Evolutionary conservation across 2,888 invertebrate genomes (phyloP).

Genomic region (Lobophora halterata): DNA sequence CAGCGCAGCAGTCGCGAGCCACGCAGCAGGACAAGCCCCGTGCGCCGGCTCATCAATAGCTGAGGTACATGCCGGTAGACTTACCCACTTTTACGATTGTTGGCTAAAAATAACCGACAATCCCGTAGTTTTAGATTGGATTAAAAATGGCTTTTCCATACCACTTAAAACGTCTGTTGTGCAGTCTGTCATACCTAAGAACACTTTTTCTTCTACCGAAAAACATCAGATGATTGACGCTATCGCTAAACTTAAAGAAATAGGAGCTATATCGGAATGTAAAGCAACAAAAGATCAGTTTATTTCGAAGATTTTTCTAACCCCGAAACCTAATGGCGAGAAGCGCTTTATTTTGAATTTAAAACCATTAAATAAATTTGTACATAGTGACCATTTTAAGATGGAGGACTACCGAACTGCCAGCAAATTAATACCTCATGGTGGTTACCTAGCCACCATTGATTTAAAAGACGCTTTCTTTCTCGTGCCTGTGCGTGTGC

Average conservation of each 20-base stretch:
- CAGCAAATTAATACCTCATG: slow-evolving; percentile 11
- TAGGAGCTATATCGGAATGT: slow-evolving; percentile 10
- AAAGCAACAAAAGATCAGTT: slow-evolving; percentile 9
- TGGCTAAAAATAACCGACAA: no score
- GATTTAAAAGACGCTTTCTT: slow-evolving; percentile 25
- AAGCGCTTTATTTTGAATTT: slow-evolving; percentile 18
- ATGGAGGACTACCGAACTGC: slow-evolving; percentile 25
- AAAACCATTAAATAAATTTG: slow-evolving; percentile 18
- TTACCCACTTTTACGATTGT: no score
- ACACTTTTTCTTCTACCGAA: no score
- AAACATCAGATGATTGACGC: no score
- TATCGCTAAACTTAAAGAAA: slow-evolving; percentile 1
- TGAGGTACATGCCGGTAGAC: no score
- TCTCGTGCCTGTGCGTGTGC: slow-evolving; percentile 6
- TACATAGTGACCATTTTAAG: slow-evolving; percentile 23
- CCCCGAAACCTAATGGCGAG: slow-evolving; percentile 14
- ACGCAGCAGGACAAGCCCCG: no score
- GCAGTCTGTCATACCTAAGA: no score
- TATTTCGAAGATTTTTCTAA: slow-evolving; percentile 18
- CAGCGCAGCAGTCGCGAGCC: no score
- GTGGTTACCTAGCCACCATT: slow-evolving; percentile 17
- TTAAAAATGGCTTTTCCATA: no score
- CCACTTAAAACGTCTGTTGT: no score
- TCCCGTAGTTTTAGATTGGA: no score
- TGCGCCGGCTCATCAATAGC: no score